Evolutionary conservation across 2,888 invertebrate species (phyloP).

Genomic region (Sarcophaga subvicina): DNA sequence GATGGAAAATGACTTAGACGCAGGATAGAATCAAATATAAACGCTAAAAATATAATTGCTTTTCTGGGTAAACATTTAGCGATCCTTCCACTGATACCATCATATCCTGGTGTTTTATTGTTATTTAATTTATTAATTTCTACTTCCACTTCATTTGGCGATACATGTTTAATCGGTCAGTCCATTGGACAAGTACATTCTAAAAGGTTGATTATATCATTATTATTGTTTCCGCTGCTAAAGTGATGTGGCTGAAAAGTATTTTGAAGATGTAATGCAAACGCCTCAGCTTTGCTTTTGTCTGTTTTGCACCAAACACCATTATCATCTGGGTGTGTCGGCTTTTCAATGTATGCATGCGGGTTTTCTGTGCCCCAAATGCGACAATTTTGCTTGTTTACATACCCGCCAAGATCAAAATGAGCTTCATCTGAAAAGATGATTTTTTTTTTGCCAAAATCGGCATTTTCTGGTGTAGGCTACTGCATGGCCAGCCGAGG

Average conservation of each 20-base stretch:
- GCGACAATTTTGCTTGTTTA: too few species aligned
- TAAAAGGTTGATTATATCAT: neutral
- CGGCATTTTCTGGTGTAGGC: too few species aligned
- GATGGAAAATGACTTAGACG: constrained; percentile 24
- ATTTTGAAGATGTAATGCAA: neutral
- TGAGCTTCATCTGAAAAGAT: too few species aligned
- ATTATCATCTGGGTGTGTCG: neutral
- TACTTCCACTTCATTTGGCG: neutral
- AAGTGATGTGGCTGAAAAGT: neutral
- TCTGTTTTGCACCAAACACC: neutral
- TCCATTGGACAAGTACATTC: neutral
- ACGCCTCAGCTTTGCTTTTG: neutral
- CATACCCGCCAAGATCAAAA: too few species aligned
- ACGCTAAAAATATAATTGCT: constrained; percentile 26
- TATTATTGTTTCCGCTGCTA: neutral
- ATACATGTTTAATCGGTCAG: neutral
- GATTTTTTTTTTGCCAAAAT: too few species aligned
- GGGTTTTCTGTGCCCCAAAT: too few species aligned
- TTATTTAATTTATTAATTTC: neutral
- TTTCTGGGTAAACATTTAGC: constrained; percentile 1
- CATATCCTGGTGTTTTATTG: too few species aligned
- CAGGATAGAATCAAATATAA: constrained; percentile 16
- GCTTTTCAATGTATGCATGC: too few species aligned
- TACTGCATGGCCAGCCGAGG: too few species aligned
- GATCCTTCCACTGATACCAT: too few species aligned